Conservation (phyloP, 2,113 vertebrate genomes). For the Dolichotis patagonum region DNA sequence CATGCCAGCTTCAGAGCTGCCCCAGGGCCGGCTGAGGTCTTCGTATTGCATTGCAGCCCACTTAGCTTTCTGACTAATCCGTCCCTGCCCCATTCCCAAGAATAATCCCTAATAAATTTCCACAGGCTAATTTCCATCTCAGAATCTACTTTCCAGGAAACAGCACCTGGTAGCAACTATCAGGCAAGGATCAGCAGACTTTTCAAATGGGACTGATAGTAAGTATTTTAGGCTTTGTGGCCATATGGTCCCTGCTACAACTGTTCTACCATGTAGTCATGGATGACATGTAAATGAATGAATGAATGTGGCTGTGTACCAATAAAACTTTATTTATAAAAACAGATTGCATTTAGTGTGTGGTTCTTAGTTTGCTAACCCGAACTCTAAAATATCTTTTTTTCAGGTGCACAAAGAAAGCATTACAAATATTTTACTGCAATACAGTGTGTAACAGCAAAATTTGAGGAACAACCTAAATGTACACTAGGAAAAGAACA, state of each 20-base stretch:
- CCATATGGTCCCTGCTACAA: neutral
- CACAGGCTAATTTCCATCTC: neutral
- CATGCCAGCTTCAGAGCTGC: neutral
- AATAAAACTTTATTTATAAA: neutral
- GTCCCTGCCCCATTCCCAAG: neutral
- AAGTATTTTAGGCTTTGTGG: neutral
- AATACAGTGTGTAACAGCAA: neutral
- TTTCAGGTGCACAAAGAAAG: neutral
- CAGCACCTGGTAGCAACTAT: neutral
- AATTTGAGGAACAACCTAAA: slow-evolving; percentile 24
- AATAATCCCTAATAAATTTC: neutral
- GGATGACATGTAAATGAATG: neutral
- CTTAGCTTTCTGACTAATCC: neutral
- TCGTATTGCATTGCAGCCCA: neutral
- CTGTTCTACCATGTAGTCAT: neutral
- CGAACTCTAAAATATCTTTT: neutral
- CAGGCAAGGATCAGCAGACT: neutral
- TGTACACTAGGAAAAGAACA: slow-evolving; percentile 11
- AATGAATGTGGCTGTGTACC: neutral
- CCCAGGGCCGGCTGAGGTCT: neutral
- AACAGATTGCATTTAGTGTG: neutral
- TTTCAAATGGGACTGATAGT: neutral
- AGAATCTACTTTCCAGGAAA: neutral
- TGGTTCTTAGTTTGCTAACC: neutral
- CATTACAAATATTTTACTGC: neutral